These are phyloP conservation scores for Andrena fulva DNA, from an alignment of 2,888 invertebrate genomes.

Conservation along the genomic window DNA sequence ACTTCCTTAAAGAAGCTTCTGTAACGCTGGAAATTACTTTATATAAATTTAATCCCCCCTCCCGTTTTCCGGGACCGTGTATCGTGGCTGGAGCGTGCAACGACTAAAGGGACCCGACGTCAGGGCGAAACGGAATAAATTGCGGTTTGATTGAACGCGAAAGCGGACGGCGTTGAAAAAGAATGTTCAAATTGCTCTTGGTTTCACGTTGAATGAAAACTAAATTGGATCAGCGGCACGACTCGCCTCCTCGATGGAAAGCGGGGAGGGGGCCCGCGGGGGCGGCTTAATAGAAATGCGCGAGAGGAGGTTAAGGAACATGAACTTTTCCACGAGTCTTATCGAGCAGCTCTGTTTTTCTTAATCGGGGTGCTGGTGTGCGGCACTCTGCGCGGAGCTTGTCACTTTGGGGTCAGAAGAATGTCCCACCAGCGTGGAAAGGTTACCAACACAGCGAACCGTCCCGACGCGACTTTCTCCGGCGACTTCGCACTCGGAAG, in stretches of 20 bases:
- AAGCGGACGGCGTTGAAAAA: slow-evolving; percentile 24
- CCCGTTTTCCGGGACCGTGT: no score
- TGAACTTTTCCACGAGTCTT: slow-evolving; percentile 57
- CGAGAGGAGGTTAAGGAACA: slow-evolving; percentile 52
- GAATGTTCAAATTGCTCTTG: slow-evolving; percentile 52
- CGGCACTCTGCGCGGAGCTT: slow-evolving; percentile 32
- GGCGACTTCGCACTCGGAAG: no score
- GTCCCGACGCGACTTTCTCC: no score
- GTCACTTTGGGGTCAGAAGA: slow-evolving; percentile 55
- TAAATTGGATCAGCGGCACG: slow-evolving; percentile 48
- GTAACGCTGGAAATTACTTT: not conserved
- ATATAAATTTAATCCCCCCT: not conserved
- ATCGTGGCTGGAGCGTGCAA: not conserved
- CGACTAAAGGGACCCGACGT: not conserved
- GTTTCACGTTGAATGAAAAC: slow-evolving; percentile 49
- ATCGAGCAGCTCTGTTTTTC: slow-evolving; percentile 42
- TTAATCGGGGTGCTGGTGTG: slow-evolving; percentile 46
- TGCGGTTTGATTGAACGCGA: slow-evolving; percentile 44
- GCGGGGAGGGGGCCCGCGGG: not conserved
- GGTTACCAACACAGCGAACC: slow-evolving; percentile 27
- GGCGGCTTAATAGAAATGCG: slow-evolving; percentile 49
- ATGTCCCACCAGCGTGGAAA: slow-evolving; percentile 33
- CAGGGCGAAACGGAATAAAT: slow-evolving; percentile 44
- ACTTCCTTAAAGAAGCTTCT: not conserved
- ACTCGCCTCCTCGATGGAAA: not conserved